phyloP scores from a whole-genome alignment of 2,888 invertebrate species.

The Thera obeliscata region DNA sequence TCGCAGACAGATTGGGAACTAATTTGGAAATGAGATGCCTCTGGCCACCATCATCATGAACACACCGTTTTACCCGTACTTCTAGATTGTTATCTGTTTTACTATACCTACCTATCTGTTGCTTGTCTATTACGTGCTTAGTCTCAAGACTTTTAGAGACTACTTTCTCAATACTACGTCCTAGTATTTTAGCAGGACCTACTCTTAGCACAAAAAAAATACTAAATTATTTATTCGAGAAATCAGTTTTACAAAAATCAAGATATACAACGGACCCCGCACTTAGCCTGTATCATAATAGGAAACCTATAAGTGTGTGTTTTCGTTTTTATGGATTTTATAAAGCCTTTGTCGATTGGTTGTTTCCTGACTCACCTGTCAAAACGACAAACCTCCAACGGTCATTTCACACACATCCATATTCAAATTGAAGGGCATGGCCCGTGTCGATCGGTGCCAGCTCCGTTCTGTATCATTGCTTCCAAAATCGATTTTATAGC shows the following conservation, averaged over 20 bases:
- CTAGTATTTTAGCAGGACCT: no score
- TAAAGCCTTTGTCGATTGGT: neutral
- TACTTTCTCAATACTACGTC: no score
- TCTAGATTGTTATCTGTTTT: no score
- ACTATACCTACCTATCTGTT: neutral
- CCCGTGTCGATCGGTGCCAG: slow-evolving; percentile 64
- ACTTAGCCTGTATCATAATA: no score
- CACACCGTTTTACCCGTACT: no score
- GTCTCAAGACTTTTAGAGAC: no score
- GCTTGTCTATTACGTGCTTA: neutral
- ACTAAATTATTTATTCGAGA: no score
- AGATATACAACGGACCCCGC: no score
- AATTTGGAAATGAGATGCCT: slow-evolving; percentile 26
- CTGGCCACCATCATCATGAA: neutral
- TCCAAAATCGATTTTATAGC: slow-evolving; percentile 60
- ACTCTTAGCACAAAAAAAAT: no score
- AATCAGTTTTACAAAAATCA: no score
- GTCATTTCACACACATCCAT: slow-evolving; percentile 33
- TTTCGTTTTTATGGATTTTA: no score
- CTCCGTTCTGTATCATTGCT: slow-evolving; percentile 71
- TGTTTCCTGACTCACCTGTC: slow-evolving; percentile 16
- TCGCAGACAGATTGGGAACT: neutral
- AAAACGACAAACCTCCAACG: slow-evolving; percentile 20
- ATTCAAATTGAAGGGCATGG: slow-evolving; percentile 37
- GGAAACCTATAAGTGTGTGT: no score